phyloP scores from a whole-genome alignment of 2,113 vertebrate genomes.

The Catagonus wagneri region DNA sequence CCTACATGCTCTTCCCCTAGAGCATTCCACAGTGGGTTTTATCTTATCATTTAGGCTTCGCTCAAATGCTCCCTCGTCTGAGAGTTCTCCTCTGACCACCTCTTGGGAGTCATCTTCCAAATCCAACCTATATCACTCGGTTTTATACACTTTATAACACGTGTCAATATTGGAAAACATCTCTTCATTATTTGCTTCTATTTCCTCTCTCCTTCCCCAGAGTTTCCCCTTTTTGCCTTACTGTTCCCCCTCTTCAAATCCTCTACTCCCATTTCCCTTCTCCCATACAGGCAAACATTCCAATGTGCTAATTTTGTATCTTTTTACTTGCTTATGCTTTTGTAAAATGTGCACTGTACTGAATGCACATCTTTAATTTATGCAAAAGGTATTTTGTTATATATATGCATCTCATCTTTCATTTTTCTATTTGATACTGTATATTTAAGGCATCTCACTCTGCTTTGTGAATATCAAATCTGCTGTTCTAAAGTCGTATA shows the following conservation, averaged over 20 bases:
- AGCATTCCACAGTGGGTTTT: not conserved
- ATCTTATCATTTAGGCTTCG: not conserved
- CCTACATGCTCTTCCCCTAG: not conserved
- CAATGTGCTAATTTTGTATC: not conserved
- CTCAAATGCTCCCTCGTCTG: not conserved
- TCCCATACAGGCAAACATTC: not conserved
- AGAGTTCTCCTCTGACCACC: not conserved
- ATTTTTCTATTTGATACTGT: not conserved
- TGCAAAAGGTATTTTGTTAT: not conserved
- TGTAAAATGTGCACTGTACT: slow-evolving; percentile 17
- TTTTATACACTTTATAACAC: not conserved
- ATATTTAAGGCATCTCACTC: not conserved
- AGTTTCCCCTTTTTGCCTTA: not conserved
- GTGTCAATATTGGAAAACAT: not conserved
- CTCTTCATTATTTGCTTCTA: not conserved
- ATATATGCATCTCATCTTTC: not conserved
- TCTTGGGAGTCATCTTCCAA: not conserved
- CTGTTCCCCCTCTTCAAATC: not conserved
- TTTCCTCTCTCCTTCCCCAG: not conserved
- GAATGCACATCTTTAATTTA: not conserved
- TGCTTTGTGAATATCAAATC: not conserved
- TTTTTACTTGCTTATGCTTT: slow-evolving; percentile 29
- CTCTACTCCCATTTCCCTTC: not conserved
- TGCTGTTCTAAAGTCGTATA: not conserved
- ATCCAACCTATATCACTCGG: fast-evolving